Evolutionary conservation across 2,888 invertebrate genomes (phyloP), one percentile per base, ranked within the genome.

Genomic region (Trachelus tabidus): DNA sequence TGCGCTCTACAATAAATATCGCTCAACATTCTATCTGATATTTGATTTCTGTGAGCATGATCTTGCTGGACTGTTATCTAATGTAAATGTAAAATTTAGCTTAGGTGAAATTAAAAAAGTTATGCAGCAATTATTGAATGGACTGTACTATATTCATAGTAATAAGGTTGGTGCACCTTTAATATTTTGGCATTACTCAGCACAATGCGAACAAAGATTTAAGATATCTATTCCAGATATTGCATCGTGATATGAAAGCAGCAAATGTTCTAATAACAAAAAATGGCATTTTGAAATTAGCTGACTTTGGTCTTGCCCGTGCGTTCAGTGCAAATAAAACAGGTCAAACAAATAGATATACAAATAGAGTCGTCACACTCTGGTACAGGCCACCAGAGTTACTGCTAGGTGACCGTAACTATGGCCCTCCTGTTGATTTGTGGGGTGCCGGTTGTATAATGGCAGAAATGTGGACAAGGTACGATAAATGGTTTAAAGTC

Each of bases 31-130:
- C 90, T 99, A 98, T 90, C 93, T 99, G 80, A 98, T 99, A 4
- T 99, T 99, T 92, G 99, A 99, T 87, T 99, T 99, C 89, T 99
- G 98, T 90, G 99, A 99, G 89, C 99, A 99, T 88, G 99, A 99
- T 92, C 93, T 99, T 83, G 99, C 99, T 11, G 99, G 99, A 0
- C 93, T 99, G 69, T 91, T 99, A 12, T 98, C 98, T 0, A 99
- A 99, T 91, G 96, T 96, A 30, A 97, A 98, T 90, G 98, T 99
- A 0, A 98, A 98, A 93, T 99, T 99, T 90, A 97, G 96, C 87
- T 94, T 99, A 85, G 98, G 98, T 1, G 99, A 99, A 93, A 98
- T 99, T 37, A 99, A 99, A 89, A 98, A 98, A 92, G 98, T 97
- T 23, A 96, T 97, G 94, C 96, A 97, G 89, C 97, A 97, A 87